These are phyloP conservation scores for Prolemur simus DNA, from an alignment of 2,113 vertebrate species.

Conservation along the genomic window DNA sequence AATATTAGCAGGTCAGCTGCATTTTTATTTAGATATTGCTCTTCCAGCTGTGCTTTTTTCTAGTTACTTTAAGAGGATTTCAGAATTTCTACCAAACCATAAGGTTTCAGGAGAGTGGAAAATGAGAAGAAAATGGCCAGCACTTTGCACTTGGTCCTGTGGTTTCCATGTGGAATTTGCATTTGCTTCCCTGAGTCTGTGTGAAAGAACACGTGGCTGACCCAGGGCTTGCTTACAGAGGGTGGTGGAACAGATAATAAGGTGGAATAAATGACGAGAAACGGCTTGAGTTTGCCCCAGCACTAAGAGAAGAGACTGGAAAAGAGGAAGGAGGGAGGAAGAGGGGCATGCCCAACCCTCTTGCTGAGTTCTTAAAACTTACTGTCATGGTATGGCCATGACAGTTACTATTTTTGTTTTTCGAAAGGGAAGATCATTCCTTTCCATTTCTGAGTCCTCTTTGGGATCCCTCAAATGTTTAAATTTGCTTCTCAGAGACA, in stretches of 20 bases:
- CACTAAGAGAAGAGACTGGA: background rate
- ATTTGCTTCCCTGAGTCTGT: slow-evolving; percentile 27
- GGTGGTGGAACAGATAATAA: background rate
- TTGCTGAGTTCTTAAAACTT: background rate
- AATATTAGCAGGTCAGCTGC: slow-evolving; percentile 70
- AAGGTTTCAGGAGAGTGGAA: slow-evolving; percentile 55
- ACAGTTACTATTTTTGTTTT: background rate
- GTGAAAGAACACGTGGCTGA: background rate
- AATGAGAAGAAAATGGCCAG: slow-evolving; percentile 46
- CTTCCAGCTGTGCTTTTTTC: slow-evolving; percentile 65
- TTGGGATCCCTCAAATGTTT: background rate
- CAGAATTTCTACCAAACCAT: slow-evolving; percentile 14
- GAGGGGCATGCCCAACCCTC: too few relatives aligned
- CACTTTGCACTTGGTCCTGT: background rate
- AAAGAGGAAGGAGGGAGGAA: background rate
- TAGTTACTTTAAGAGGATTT: slow-evolving; percentile 54
- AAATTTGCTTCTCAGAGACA: background rate
- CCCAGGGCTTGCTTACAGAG: background rate
- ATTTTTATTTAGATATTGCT: slow-evolving; percentile 75
- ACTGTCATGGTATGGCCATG: background rate
- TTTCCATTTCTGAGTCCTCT: background rate
- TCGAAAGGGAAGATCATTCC: background rate
- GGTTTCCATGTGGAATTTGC: slow-evolving; percentile 1
- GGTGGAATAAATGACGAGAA: background rate
- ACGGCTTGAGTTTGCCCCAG: background rate